Base-by-base conservation (phyloP, 2,113 vertebrate genomes). In the Symphodus melops region DNA sequence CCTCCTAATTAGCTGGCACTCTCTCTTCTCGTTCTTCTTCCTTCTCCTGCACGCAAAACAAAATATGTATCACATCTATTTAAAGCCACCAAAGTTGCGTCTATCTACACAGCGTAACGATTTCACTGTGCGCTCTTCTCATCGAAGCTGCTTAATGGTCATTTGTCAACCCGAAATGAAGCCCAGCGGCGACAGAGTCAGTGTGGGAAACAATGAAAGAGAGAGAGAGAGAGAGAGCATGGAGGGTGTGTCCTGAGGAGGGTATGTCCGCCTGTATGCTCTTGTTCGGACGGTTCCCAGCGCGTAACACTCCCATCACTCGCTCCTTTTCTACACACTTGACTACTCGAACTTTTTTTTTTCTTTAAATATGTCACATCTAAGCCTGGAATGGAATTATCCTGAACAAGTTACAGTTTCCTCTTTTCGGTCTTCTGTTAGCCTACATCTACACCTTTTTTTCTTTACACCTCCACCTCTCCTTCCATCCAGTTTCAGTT, bases 241-340 rank as follows among this genome's bases (percentile, higher is more conserved):
- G 68, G 90, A 92, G 94, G 93, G 92, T 92, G 94, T 94, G 92
- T 94, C 92, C 92, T 87, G 77, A 61, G 84, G 85, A 88, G 87
- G 86, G 92, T 86, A 89, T 88, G 88, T 92, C 91, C 77, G 89
- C 88, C 85, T 85, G 51, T 81, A 78, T 77, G 74, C 79, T 74
- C 74, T 44, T 62, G 75, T 82, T 77, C 65, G 61, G 79, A 75
- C 71, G 64, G 75, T 88, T 87, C 80, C 85, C 56, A 84, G 77
- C n/a, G 62, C 66, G 60, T 71, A 41, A 56, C 23, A 52, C 28
- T 48, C 73, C 36, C 57, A 68, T 72, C 72, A n/a, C 33, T 61
- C 49, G 28, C 52, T 65, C 53, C 44, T 25, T 25, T 5, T 28
- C 20, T 33, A 13, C 20, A 4, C 44, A 65, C 46, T 19, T 48